Evolutionary conservation across 2,113 vertebrate species (phyloP).

Genomic region (Ovis canadensis): DNA sequence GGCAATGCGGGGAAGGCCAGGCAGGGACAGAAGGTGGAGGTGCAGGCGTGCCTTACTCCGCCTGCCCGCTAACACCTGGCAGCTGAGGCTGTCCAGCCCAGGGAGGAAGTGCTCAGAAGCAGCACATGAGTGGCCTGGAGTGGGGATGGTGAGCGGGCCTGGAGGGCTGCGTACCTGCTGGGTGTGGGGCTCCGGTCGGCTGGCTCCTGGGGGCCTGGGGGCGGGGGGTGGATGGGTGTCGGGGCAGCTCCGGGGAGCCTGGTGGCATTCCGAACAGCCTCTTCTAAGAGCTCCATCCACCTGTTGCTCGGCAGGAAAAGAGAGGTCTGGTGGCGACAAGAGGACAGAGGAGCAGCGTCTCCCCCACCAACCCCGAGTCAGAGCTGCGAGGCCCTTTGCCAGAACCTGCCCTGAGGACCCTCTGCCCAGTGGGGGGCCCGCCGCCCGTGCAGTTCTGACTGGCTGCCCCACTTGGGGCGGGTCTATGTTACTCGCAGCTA

Average conservation of each 20-base stretch:
- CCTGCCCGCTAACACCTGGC: background rate
- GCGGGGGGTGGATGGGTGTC: background rate
- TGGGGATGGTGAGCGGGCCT: background rate
- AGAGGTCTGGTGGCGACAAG: background rate
- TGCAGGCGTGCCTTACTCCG: background rate
- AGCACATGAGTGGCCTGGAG: background rate
- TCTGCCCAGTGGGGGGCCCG: background rate
- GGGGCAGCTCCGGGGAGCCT: conserved; percentile 47
- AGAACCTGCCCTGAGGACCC: background rate
- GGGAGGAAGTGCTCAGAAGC: background rate
- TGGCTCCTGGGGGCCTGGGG: background rate
- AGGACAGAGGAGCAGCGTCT: background rate
- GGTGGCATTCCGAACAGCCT: conserved; percentile 68
- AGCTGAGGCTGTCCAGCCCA: background rate
- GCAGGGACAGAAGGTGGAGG: background rate
- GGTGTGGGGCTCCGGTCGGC: conserved; percentile 18
- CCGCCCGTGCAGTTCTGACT: fast-evolving
- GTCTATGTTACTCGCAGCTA: background rate
- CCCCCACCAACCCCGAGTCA: background rate
- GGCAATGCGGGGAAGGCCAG: background rate
- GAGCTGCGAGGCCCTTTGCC: background rate
- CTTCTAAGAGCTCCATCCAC: conserved; percentile 83
- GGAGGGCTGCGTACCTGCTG: conserved; percentile 50
- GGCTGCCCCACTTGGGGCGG: background rate
- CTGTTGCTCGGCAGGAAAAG: conserved; percentile 55